These are phyloP conservation scores for Tenrec ecaudatus DNA, from an alignment of 2,113 vertebrate genomes.

Conservation along the genomic window DNA sequence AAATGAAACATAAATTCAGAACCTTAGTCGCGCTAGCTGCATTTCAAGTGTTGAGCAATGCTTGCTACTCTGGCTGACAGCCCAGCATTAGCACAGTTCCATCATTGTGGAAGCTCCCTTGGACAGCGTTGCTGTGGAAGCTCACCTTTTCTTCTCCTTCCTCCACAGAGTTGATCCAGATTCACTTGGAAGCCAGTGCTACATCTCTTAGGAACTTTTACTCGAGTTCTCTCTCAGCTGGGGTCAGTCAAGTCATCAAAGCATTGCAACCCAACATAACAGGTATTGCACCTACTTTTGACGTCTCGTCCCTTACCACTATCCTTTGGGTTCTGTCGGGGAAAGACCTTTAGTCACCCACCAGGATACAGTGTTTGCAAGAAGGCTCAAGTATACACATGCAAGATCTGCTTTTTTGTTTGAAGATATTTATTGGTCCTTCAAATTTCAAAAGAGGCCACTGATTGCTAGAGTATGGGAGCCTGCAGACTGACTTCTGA, in stretches of 20 bases:
- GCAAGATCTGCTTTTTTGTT: not conserved
- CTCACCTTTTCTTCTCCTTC: conserved; percentile 17
- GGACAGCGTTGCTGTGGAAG: not conserved
- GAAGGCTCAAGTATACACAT: not conserved
- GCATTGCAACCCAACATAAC: conserved; percentile 92
- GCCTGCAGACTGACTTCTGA: not conserved
- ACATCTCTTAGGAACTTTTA: conserved; percentile 92
- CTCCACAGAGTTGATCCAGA: conserved; percentile 86
- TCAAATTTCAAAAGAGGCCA: not conserved
- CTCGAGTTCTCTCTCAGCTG: conserved; percentile 90
- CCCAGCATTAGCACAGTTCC: not conserved
- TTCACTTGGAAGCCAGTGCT: conserved; percentile 93
- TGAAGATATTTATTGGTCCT: not conserved
- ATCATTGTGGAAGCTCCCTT: not conserved
- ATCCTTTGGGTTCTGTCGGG: not conserved
- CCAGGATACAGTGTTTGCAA: not conserved
- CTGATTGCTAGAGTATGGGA: not conserved
- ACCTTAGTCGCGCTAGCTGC: not conserved
- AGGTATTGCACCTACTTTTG: conserved; percentile 85
- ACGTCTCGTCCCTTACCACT: conserved; percentile 12
- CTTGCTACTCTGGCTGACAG: not conserved
- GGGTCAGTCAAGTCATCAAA: conserved; percentile 92
- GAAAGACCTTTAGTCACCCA: not conserved
- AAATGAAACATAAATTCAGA: not conserved
- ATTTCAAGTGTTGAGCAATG: not conserved